Evolutionary conservation across 2,888 invertebrate genomes (phyloP), one percentile per base, ranked within the genome.

Genomic region (Thymelicus sylvestris): DNA sequence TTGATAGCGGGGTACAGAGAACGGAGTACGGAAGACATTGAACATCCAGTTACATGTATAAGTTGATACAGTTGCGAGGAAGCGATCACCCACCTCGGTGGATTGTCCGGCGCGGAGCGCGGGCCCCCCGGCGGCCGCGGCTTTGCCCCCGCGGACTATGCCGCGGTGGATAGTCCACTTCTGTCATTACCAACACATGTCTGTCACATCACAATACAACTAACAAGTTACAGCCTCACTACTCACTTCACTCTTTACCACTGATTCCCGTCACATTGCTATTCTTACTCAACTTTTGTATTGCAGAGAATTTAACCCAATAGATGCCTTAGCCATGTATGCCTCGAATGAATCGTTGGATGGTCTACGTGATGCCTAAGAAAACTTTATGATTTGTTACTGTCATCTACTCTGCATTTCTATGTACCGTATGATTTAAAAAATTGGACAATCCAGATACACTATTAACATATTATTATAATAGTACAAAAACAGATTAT

Each of bases 131-230:
- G 93, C 91, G 81, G 94, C 93, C 77, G 94, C 93, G 79, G 94
- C 92, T 86, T 95, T 94, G 88, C 95, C 95, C 91, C 96, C 96
- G 90, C 96, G 96, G 85, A 96, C 95, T 88, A 96, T 96, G 94
- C 96, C 96, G 87, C 96, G 96, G 92, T 96, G 96, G 94, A 96
- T 95, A 92, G 96, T 96, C 97, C 96, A 96, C 95, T 96, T 96
- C 96, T 96, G 96, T 87, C 84, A 86, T 86, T 88, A 84, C 83
- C 84, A 91, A 91, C 81, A 90, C 79, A 89, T 76, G 79, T 78
- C 81, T 83, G 80, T 83, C 78, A 85, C 67, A 71, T 72, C 64
- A 70, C 68, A 73, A 63, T 70, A 70, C 50, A 65, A 57, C 68
- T 63, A 63, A 68, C 39, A 8, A 12, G 38, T 71, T 61, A 59